Evolutionary conservation across 1,140 invertebrate genomes (phyloP).

Genomic region (Drosophila willistoni): DNA sequence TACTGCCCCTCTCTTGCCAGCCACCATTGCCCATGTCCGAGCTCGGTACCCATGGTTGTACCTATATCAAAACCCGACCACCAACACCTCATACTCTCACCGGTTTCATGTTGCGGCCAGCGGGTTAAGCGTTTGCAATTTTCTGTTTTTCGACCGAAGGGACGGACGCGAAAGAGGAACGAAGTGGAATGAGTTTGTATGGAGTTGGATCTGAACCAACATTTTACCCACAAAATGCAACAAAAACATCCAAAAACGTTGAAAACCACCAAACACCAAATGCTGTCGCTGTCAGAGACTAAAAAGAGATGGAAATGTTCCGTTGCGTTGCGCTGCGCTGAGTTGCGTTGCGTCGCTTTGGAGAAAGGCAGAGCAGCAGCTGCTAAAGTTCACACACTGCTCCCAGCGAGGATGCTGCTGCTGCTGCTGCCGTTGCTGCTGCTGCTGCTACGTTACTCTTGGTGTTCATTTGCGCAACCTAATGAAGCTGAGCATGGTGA

Average conservation of each 20-base stretch:
- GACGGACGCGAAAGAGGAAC: not conserved
- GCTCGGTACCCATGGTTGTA: not conserved
- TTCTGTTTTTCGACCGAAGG: not conserved
- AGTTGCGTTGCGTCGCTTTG: not conserved
- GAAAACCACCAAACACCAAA: slow-evolving; percentile 75
- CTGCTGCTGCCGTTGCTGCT: not conserved
- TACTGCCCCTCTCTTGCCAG: not conserved
- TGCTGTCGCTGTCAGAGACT: slow-evolving; percentile 63
- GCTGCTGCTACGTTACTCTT: slow-evolving; percentile 2
- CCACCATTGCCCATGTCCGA: no score
- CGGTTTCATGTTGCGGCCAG: slow-evolving; percentile 21
- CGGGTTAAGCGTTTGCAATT: slow-evolving; percentile 29
- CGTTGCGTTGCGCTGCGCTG: slow-evolving; percentile 16
- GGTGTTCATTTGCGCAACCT: slow-evolving; percentile 73
- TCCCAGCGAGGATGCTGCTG: slow-evolving; percentile 15
- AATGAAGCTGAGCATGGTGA: slow-evolving; percentile 70
- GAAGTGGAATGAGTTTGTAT: not conserved
- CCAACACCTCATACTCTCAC: slow-evolving; percentile 11
- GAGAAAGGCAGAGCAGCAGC: slow-evolving; percentile 45
- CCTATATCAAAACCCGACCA: slow-evolving; percentile 4
- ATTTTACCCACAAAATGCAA: slow-evolving; percentile 31
- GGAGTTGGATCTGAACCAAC: slow-evolving; percentile 8
- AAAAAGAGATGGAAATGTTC: slow-evolving; percentile 27
- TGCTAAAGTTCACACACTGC: slow-evolving; percentile 66
- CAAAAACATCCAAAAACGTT: slow-evolving; percentile 61